Conservation (phyloP, 2,888 invertebrate species). For the Rugalucina vietnamica region DNA sequence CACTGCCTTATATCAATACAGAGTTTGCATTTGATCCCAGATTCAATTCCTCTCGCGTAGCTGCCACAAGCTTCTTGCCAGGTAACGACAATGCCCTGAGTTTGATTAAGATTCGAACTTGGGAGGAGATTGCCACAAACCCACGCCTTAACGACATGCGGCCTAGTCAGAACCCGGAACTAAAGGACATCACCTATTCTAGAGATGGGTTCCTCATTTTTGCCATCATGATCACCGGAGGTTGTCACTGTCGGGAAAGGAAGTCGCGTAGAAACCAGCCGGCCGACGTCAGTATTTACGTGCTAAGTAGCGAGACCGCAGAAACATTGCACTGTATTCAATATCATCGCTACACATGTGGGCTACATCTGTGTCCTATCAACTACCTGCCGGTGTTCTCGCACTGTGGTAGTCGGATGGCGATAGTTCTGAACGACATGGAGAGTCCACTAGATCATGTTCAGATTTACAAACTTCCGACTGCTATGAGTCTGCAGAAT, state of each 20-base stretch:
- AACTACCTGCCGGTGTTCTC: conserved; percentile 83
- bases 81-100: conserved; percentile 80
- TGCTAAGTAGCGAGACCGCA: conserved; percentile 80
- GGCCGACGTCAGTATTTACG: conserved; percentile 80
- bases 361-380: conserved; percentile 81
- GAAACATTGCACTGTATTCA: conserved; percentile 82
- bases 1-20: conserved; percentile 74
- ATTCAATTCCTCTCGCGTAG: conserved; percentile 78
- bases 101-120: conserved; percentile 73
- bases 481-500: conserved; percentile 79
- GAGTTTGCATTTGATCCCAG: conserved; percentile 83
- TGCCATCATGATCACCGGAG: conserved; percentile 79
- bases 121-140: conserved; percentile 79
- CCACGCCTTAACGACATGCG: conserved; percentile 77
- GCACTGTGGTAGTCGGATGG: conserved; percentile 82
- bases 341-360: conserved; percentile 82
- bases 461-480: conserved; percentile 82
- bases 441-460: conserved; percentile 80
- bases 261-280: conserved; percentile 80
- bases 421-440: conserved; percentile 80
- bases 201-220: conserved; percentile 81
- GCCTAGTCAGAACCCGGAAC: conserved; percentile 76
- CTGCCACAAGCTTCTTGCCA: conserved; percentile 80
- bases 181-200: conserved; percentile 80
- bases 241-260: conserved; percentile 81